Evolutionary conservation across 2,797 vertebrate species (phyloP).

Genomic region (Pantherophis vulpinus): DNA sequence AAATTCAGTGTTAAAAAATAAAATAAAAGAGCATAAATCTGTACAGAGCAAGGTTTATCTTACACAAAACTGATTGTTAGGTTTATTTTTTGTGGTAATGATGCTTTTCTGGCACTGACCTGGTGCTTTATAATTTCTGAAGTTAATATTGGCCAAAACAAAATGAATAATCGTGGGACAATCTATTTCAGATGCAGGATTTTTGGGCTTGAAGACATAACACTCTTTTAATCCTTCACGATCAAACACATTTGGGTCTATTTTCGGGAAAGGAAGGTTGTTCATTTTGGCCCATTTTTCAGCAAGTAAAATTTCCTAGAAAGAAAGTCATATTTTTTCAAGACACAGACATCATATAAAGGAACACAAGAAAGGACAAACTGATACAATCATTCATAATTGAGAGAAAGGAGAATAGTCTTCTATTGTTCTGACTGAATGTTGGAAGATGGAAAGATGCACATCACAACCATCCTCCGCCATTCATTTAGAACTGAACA

Average conservation of each 20-base stretch:
- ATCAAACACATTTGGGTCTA: constrained; percentile 94
- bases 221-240: constrained; percentile 96
- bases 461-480: not conserved
- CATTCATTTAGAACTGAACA: not conserved
- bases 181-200: constrained; percentile 82
- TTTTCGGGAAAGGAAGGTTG: constrained; percentile 95
- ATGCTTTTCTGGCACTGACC: constrained; percentile 67
- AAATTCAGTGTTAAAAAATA: not conserved
- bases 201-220: constrained; percentile 94
- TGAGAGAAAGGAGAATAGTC: not conserved
- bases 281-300: constrained; percentile 99
- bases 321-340: constrained; percentile 18
- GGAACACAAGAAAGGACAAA: not conserved
- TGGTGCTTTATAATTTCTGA: constrained; percentile 91
- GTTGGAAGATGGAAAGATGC: not conserved
- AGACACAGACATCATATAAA: not conserved
- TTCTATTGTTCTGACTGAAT: not conserved
- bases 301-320: constrained; percentile 91
- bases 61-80: not conserved
- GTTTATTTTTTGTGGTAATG: not conserved
- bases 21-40: not conserved
- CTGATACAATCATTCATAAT: not conserved
- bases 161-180: constrained; percentile 97
- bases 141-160: constrained; percentile 95
- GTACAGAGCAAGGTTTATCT: not conserved